Evolutionary conservation across 2,797 vertebrate genomes (phyloP), one percentile per base, ranked within the genome.

Genomic region (Falco concolor): DNA sequence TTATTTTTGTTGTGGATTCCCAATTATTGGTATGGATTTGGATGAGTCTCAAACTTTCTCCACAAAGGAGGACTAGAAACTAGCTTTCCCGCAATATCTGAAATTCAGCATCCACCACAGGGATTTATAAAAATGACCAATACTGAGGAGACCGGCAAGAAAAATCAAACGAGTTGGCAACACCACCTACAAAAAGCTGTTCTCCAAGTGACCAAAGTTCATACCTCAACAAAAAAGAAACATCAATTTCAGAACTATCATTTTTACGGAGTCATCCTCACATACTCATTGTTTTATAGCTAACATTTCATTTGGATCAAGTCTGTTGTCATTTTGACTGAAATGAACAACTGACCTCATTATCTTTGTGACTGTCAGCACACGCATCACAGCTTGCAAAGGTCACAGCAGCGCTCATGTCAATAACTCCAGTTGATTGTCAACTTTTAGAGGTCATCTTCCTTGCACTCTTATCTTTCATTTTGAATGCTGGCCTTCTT

Each of bases 341-440:
- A 96, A 95, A 76, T 34, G 32, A 91, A 53, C 65, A 89, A 67
- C 82, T 54, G 80, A 92, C 36, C 27, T 93, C 70, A 63, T 78
- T 88, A 91, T 63, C 80, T 74, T 88, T 79, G 47, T 65, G 82
- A 91, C 70, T 1, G 0, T 73, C 77, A 72, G 52, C 15, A 23
- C 24, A 7, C 0, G 0, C 52, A 95, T 53, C 61, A 47, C 53
- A 80, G 81, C 65, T 78, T 84, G 70, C 89, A 64, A 77, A 94
- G 78, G 38, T 83, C 89, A 87, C 69, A 86, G 73, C 50, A 77
- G 13, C 8, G 20, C 32, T 87, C 52, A 24, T 93, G 77, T 91
- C 86, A 85, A 44, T 65, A 87, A 20, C 60, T 89, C 57, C 79
- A 79, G 67, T 6, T 78, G 78, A 88, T 90, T 78, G 89, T 79